Percentiles rank a stretch among this genome's conserved stretches.
These are phyloP conservation scores for Furcula furcula DNA, from an alignment of 2,888 invertebrate species.

Conservation along the genomic window DNA sequence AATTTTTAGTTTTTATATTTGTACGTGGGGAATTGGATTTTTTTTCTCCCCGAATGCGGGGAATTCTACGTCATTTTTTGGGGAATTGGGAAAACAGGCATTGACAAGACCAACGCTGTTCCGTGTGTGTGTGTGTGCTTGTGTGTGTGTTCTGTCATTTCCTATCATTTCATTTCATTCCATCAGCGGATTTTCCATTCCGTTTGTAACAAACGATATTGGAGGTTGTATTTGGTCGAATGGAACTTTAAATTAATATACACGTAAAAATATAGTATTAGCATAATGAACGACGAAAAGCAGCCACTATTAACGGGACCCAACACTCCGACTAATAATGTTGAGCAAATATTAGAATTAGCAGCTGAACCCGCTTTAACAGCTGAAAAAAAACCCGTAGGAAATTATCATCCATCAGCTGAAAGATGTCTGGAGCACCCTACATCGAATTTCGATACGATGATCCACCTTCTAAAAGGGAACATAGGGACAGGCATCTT, in stretches of 20 bases:
- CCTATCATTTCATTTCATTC: too few relatives aligned
- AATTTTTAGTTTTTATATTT: too few relatives aligned
- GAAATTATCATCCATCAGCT: slow-evolving; percentile 81
- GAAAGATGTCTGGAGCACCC: slow-evolving; percentile 89
- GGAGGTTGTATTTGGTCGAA: slow-evolving; percentile 25
- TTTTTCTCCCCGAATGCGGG: too few relatives aligned
- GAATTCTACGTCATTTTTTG: too few relatives aligned
- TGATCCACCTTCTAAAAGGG: slow-evolving; percentile 87
- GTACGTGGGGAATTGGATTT: too few relatives aligned
- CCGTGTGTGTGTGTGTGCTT: too few relatives aligned
- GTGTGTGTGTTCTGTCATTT: too few relatives aligned
- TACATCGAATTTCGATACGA: slow-evolving; percentile 90
- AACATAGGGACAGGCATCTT: slow-evolving; percentile 96
- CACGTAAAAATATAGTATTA: neutral
- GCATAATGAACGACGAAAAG: slow-evolving; percentile 85
- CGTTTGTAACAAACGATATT: slow-evolving; percentile 18
- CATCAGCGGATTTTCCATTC: slow-evolving; percentile 9
- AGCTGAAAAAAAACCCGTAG: slow-evolving; percentile 53
- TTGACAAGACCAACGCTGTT: too few relatives aligned
- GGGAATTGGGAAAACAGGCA: too few relatives aligned
- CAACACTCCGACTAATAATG: slow-evolving; percentile 53
- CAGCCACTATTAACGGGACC: slow-evolving; percentile 84
- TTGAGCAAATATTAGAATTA: slow-evolving; percentile 60
- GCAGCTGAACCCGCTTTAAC: slow-evolving; percentile 44
- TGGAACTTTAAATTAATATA: slow-evolving; percentile 9